Evolutionary conservation across 2,113 vertebrate genomes (phyloP).

Genomic region (Charina bottae): DNA sequence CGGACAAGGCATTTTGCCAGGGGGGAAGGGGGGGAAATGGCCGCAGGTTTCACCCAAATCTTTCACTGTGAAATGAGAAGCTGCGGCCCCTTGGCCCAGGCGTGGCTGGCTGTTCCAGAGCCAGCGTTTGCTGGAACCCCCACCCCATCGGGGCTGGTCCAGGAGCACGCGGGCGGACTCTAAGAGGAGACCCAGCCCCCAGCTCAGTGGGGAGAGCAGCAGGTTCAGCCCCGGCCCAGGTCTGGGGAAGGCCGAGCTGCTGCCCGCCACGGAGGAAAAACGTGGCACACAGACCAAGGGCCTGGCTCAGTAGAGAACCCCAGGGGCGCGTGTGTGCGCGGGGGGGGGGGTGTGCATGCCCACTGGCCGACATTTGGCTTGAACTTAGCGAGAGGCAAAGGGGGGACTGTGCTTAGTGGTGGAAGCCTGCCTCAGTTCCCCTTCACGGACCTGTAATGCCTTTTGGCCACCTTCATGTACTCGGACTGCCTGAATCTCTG

Average conservation of each 20-base stretch:
- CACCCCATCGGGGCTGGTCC: too few relatives aligned
- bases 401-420: neutral
- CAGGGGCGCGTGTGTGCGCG: neutral
- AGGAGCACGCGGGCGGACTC: too few relatives aligned
- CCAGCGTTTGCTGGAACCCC: neutral
- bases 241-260: neutral
- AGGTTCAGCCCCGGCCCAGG: too few relatives aligned
- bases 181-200: too few relatives aligned
- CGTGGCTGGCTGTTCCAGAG: neutral
- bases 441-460: neutral
- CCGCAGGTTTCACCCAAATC: neutral
- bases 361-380: neutral
- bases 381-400: neutral
- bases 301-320: neutral
- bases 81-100: too few relatives aligned
- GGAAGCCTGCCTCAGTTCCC: neutral
- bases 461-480: neutral
- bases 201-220: too few relatives aligned
- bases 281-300: neutral
- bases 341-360: too few relatives aligned
- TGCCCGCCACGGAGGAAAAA: neutral
- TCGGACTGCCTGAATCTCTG: neutral
- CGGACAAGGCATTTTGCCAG: neutral
- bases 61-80: neutral
- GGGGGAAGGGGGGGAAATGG: neutral